Base-by-base conservation (phyloP, 2,113 vertebrate species). In the Columba livia region DNA sequence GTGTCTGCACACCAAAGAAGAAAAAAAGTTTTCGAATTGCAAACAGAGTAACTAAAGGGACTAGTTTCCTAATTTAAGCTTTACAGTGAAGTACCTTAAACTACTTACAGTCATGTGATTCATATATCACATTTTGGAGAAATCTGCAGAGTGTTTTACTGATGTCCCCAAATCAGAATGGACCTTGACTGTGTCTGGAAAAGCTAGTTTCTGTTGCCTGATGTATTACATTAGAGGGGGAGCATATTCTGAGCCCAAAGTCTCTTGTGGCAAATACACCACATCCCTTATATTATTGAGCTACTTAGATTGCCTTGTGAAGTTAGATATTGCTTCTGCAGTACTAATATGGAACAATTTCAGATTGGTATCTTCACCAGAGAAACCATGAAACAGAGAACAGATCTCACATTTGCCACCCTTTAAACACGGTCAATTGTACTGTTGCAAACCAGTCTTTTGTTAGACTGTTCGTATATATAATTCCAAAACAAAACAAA, bases 241-340 rank as follows among this genome's bases (percentile, higher is more conserved):
- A 67, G 18, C 0, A 1, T 56, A 4, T 87, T 75, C 21, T 51
- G 61, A 79, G 29, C 15, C 11, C 0, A 0, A 50, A 1, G 2
- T 5, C 20, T 77, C 38, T 69, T 51, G 53, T 56, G 31, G 34
- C 9, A 80, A 83, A 65, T 66, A 57, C 40, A 56, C 26, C 44
- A 34, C 26, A 78, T 18, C 17, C 11, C 6, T 58, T 47, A 36
- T 31, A 31, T 32, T 65, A 29, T 9, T 80, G 58, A 77, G 31
- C 51, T 51, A 54, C 15, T 88, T 82, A 21, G 26, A 36, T 83
- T 66, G 12, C 42, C 60, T 48, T 11, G 7, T 18, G 14, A 71
- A 80, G 42, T 1, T 72, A 91, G 75, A 73, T 54, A 77, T 58
- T 77, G 67, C 12, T 65, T 14, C 50, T 77, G 44, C 25, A 51